phyloP scores from a whole-genome alignment of 2,113 vertebrate species.

The Eidolon helvum region DNA sequence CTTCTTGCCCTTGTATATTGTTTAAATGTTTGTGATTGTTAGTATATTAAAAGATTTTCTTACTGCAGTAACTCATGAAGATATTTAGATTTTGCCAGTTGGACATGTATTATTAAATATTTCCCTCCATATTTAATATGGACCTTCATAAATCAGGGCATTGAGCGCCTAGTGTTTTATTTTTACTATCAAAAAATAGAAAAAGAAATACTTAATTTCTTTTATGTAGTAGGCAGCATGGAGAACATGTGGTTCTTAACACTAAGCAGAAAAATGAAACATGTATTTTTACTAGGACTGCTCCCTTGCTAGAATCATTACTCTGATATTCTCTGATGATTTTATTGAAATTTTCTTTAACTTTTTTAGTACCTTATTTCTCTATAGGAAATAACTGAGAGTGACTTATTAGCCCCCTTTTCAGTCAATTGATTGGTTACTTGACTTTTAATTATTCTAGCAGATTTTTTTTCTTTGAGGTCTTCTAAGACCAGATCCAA shows the following conservation, averaged over 20 bases:
- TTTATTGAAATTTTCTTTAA: not conserved
- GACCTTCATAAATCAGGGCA: not conserved
- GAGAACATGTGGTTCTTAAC: not conserved
- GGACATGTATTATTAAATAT: not conserved
- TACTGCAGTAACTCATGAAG: not conserved
- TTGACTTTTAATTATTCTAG: constrained; percentile 27
- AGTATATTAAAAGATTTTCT: not conserved
- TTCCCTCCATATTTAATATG: not conserved
- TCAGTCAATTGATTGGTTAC: not conserved
- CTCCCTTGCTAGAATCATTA: not conserved
- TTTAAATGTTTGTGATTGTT: not conserved
- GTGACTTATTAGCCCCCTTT: not conserved
- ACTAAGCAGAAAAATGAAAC: not conserved
- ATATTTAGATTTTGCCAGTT: not conserved
- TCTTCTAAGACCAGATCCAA: not conserved
- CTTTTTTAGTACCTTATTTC: not conserved
- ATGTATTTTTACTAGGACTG: not conserved
- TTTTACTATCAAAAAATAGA: not conserved
- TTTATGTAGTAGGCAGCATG: not conserved
- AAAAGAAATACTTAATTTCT: not conserved
- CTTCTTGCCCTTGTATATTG: not conserved
- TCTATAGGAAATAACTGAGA: not conserved
- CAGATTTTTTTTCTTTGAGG: not conserved
- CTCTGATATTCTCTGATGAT: not conserved
- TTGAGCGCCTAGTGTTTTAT: not conserved